Base-by-base conservation (phyloP, 2,797 vertebrate species). In the Propithecus deckenii region DNA sequence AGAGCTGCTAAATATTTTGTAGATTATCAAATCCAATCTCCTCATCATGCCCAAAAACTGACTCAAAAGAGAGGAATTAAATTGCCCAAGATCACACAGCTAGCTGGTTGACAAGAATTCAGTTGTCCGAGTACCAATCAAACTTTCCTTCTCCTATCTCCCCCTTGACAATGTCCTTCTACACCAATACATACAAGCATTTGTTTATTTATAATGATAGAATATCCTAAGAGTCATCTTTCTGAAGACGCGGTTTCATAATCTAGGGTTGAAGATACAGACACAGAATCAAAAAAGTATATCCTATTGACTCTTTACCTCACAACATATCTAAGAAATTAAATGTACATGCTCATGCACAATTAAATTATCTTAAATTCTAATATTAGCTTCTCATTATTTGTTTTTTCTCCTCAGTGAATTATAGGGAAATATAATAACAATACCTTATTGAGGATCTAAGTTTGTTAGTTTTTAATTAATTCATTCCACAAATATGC, bases 401-500 rank as follows among this genome's bases (percentile, higher is more conserved):
- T 85, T 91, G 25, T 55, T 78, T 90, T 50, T 20, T 11, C 35
- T 83, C 25, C 57, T 83, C 18, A 55, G 15, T 79, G 20, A 41
- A 93, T 25, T 63, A 15, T 23, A 92, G 30, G 17, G 48, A 96
- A 96, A 76, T 79, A 88, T 52, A 96, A 79, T 83, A 91, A 88
- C 4, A 81, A 41, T 1, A 94, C 7, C 12, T 89, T 76, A 65
- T 75, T 94, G 14, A 88, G 30, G 7, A 50, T 65, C 43, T 57
- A 91, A 32, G 0, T 22, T 94, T 65, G 13, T 86, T 94, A 61
- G 5, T 71, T 97, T 89, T 96, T 83, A 83, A 88, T 90, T 89
- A 84, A 94, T 91, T 81, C 7, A 84, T 67, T 65, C 7, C 12
- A 63, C 43, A 96, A 90, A 59, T 86, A 92, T 74, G 71, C 86